Percentiles rank a stretch among this genome's conserved stretches.
Conservation (phyloP, 2,888 invertebrate species). For the Carabus problematicus region DNA sequence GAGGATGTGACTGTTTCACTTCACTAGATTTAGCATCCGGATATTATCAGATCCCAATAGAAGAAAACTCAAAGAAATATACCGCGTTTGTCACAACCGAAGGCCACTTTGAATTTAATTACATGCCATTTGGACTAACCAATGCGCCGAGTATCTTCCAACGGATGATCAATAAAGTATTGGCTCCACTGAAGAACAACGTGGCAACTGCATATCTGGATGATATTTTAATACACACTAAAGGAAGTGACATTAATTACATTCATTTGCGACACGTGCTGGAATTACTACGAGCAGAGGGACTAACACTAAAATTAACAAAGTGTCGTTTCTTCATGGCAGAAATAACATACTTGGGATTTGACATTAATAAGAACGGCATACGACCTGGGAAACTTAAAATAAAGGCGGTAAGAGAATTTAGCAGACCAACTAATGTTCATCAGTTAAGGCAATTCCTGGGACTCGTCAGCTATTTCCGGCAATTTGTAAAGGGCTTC, state of each 20-base stretch:
- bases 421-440: constrained; percentile 46
- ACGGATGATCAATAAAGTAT: not conserved
- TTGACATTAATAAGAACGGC: constrained; percentile 43
- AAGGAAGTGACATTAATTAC: not conserved
- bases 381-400: constrained; percentile 47
- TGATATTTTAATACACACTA: not conserved
- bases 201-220: not conserved
- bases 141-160: not conserved
- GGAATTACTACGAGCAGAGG: too few species aligned
- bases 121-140: not conserved
- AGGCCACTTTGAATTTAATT: not conserved
- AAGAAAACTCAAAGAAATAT: not conserved
- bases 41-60: not conserved
- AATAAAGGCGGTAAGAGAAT: constrained; percentile 47
- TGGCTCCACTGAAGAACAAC: not conserved
- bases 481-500: constrained; percentile 16
- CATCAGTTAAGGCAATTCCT: constrained; percentile 22
- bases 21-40: too few species aligned
- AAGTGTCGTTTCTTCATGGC: constrained; percentile 21
- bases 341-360: not conserved
- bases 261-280: too few species aligned
- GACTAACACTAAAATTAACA: not conserved
- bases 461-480: constrained; percentile 8
- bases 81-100: constrained; percentile 1
- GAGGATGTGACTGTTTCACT: not conserved